A percentile compares a stretch with the other conserved stretches of the same genome.
phyloP scores from a whole-genome alignment of 2,113 vertebrate species.

The Lasiurus cinereus region DNA sequence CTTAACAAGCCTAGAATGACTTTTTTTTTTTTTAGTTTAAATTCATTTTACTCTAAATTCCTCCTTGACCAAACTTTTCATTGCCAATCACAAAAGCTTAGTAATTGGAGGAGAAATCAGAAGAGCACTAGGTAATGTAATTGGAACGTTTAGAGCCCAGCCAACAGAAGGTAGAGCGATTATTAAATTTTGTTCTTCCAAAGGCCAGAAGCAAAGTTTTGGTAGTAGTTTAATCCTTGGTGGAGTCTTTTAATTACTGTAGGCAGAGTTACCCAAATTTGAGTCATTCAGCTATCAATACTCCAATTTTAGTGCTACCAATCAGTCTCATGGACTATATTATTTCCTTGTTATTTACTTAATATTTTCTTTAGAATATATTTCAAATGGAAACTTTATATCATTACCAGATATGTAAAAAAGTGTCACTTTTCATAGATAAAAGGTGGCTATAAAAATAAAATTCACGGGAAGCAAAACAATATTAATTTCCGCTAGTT shows the following conservation, averaged over 20 bases:
- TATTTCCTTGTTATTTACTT: constrained; percentile 18
- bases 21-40: constrained; percentile 34
- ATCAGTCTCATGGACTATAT: background rate
- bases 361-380: constrained; percentile 8
- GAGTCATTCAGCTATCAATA: background rate
- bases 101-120: background rate
- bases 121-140: background rate
- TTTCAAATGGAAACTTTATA: constrained; percentile 42
- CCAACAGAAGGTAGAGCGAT: background rate
- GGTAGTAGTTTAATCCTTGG: background rate
- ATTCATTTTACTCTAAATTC: constrained; percentile 1
- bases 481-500: background rate
- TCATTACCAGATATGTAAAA: background rate
- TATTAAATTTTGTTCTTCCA: background rate
- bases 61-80: constrained; percentile 4
- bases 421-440: background rate
- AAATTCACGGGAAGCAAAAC: background rate
- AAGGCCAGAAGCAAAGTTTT: background rate
- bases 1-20: background rate
- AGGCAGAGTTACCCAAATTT: background rate
- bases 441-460: background rate
- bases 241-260: background rate
- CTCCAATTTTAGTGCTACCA: background rate
- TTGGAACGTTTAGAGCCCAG: background rate
- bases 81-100: background rate